These are phyloP conservation scores for Amazona guildingii DNA, from an alignment of 2,113 vertebrate species.

Conservation along the genomic window DNA sequence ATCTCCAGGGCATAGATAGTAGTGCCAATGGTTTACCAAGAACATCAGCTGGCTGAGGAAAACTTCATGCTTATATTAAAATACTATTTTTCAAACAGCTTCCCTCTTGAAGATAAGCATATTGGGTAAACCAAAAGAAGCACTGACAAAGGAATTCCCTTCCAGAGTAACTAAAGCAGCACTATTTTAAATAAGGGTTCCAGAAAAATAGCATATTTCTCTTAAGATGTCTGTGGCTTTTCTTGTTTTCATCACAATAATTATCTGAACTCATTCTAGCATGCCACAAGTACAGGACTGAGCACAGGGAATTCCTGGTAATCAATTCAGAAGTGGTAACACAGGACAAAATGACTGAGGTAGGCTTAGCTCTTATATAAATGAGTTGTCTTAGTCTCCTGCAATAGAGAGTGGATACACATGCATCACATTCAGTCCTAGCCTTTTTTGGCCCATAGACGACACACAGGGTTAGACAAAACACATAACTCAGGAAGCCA, in stretches of 20 bases:
- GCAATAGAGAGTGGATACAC: not conserved
- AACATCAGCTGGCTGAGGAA: not conserved
- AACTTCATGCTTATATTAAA: not conserved
- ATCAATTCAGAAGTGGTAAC: not conserved
- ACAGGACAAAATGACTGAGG: not conserved
- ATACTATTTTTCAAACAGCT: not conserved
- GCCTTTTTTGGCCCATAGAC: not conserved
- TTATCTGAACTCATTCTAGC: not conserved
- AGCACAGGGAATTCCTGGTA: not conserved
- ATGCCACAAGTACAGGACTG: not conserved
- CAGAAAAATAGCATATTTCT: not conserved
- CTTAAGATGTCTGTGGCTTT: not conserved
- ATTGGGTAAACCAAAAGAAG: not conserved
- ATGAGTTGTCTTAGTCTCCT: not conserved
- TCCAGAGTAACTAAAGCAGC: not conserved
- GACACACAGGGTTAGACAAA: not conserved
- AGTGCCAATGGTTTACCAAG: not conserved
- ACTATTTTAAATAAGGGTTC: not conserved
- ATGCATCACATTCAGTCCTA: not conserved
- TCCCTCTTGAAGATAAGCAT: not conserved
- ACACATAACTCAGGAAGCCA: not conserved
- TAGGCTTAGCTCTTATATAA: not conserved
- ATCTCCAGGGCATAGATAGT: not conserved
- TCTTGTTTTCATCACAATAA: not conserved
- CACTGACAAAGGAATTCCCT: not conserved